Conservation (phyloP, 2,888 invertebrate species). For the Muschampia plurimacula region DNA sequence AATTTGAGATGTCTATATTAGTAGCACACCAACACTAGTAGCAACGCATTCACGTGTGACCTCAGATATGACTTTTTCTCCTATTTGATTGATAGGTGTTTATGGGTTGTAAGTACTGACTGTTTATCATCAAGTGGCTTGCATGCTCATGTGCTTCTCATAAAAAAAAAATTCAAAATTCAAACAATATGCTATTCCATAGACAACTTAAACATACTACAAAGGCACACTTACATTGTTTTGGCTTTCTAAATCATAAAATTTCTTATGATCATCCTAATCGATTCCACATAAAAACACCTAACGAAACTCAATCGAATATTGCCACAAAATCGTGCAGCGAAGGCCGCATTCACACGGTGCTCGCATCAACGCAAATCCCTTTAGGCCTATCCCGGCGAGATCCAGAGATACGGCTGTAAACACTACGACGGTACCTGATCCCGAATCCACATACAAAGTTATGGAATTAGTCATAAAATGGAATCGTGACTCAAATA, state of each 20-base stretch:
- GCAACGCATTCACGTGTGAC: too few species aligned
- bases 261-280: neutral
- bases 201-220: neutral
- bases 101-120: too few species aligned
- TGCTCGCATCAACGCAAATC: constrained; percentile 69
- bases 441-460: constrained; percentile 84
- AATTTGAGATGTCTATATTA: too few species aligned
- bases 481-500: constrained; percentile 85
- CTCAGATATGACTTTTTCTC: too few species aligned
- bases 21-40: too few species aligned
- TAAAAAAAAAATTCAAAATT: too few species aligned
- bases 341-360: constrained; percentile 36
- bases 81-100: too few species aligned
- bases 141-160: too few species aligned
- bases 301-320: constrained; percentile 11
- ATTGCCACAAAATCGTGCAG: constrained; percentile 25
- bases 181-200: too few species aligned
- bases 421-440: constrained; percentile 77
- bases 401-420: constrained; percentile 73
- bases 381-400: constrained; percentile 58
- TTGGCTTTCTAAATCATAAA: neutral
- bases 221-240: neutral
- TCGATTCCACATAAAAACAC: constrained; percentile 7
- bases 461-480: constrained; percentile 86
- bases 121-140: too few species aligned